Evolutionary conservation across 1,140 invertebrate species (phyloP), one percentile per base, ranked within the genome.

Genomic region (Dinoponera quadriceps): DNA sequence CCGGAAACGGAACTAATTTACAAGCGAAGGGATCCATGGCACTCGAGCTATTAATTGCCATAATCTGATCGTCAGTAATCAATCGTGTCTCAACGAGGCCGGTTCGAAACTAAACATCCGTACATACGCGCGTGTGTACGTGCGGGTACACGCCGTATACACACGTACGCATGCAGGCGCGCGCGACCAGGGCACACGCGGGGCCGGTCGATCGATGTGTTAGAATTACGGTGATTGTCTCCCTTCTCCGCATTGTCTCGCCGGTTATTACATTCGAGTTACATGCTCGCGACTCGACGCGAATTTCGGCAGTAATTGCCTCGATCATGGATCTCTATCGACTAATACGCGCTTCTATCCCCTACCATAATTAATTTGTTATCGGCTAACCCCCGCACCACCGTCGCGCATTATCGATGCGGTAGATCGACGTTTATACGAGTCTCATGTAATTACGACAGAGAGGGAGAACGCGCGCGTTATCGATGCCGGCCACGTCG

Each of bases 1-100:
- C 55, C 83, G 87, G 86, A 88, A 88, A 78, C 83, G 86, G 86
- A 88, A 88, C 87, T 88, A 88, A 88, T 88, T 88, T 88, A 88
- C 87, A 88, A 83, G 83, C 86, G 66, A 74, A 54, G 63, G 51
- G 87, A 88, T 88, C 72, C 54, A 48, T 85, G 82, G 71, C 86
- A 74, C 83, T 88, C 55, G 77, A 83, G 80, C 86, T 87, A 88
- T 88, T 88, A 88, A 88, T 88, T 88, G 87, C 73, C 78, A 88
- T 88, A 88, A 88, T 88, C 86, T 88, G 87, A 88, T 88, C 83
- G 80, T 85, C 74, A 83, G 83, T 77, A 72, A 88, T 88, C 87
- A 88, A 88, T 88, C 87, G 86, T 66, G 69, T 74, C 86, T 85
- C 80, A 57, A 44, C 62, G 73, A 83, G 83, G 59, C 80, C 68